These are phyloP conservation scores for Trichacis sp. DNA, from an alignment of 2,888 invertebrate species.

Conservation along the genomic window DNA sequence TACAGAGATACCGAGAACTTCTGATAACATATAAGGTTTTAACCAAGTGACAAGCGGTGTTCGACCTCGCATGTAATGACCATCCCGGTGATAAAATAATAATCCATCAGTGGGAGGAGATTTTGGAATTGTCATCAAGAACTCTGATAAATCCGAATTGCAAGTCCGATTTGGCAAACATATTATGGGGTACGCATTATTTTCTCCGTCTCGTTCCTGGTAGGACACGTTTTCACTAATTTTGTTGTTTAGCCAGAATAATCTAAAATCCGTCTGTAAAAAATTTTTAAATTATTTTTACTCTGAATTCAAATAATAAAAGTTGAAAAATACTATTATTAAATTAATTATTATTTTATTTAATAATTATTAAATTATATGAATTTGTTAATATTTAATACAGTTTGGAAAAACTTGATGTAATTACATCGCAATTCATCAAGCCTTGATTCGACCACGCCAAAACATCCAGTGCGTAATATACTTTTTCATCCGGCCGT, in stretches of 20 bases:
- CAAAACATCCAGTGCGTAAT: slow-evolving; percentile 86
- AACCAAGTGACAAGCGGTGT: slow-evolving; percentile 95
- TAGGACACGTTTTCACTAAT: slow-evolving; percentile 75
- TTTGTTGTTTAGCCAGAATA: slow-evolving; percentile 85
- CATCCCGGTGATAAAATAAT: slow-evolving; percentile 89
- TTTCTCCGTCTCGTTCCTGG: slow-evolving; percentile 52
- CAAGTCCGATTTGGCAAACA: slow-evolving; percentile 71
- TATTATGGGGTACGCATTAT: slow-evolving; percentile 70
- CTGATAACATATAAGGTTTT: slow-evolving; percentile 88
- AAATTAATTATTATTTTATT: too few relatives aligned
- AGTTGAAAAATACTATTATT: too few relatives aligned
- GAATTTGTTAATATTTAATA: too few relatives aligned
- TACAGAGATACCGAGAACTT: slow-evolving; percentile 73
- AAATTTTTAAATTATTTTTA: too few relatives aligned
- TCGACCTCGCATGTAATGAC: slow-evolving; percentile 81
- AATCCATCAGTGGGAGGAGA: slow-evolving; percentile 82
- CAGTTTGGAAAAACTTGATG: too few relatives aligned
- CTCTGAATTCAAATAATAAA: too few relatives aligned
- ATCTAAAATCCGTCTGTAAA: slow-evolving; percentile 87
- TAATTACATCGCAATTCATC: slow-evolving; percentile 79
- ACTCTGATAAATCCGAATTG: slow-evolving; percentile 68
- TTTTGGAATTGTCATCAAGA: slow-evolving; percentile 61
- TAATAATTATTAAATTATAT: too few relatives aligned
- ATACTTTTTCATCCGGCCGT: slow-evolving; percentile 72
- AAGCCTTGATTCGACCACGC: slow-evolving; percentile 83